These are phyloP conservation scores for Pseudomyrmex sp. DNA, from an alignment of 1,140 invertebrate species.

Conservation along the genomic window DNA sequence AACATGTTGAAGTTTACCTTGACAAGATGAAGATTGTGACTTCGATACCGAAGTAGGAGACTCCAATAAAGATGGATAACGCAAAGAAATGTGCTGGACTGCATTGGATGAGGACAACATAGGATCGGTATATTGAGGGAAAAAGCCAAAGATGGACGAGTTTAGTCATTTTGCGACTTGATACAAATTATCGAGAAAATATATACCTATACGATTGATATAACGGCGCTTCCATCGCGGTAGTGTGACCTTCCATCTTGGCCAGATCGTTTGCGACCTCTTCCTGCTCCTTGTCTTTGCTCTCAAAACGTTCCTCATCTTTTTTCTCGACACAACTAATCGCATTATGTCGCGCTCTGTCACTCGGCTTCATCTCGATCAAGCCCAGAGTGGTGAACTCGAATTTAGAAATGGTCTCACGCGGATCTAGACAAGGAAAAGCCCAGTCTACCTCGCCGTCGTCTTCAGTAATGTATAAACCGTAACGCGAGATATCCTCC, in stretches of 20 bases:
- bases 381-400: slow-evolving; percentile 96
- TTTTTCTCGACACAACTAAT: slow-evolving; percentile 65
- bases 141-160: too few species aligned
- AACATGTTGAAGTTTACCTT: too few species aligned
- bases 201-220: slow-evolving; percentile 91
- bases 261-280: slow-evolving; percentile 85
- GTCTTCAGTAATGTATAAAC: slow-evolving; percentile 97
- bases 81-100: too few species aligned
- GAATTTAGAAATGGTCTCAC: slow-evolving; percentile 96
- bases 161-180: too few species aligned
- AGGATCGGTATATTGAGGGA: too few species aligned
- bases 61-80: too few species aligned
- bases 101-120: too few species aligned
- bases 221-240: slow-evolving; percentile 92
- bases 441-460: slow-evolving; percentile 98
- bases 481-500: slow-evolving; percentile 89
- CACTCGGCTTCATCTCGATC: slow-evolving; percentile 88
- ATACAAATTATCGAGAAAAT: slow-evolving; percentile 16
- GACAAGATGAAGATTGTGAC: too few species aligned
- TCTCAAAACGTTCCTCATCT: slow-evolving; percentile 79
- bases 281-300: slow-evolving; percentile 79
- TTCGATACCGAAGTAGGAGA: too few species aligned
- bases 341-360: slow-evolving; percentile 79
- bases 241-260: slow-evolving; percentile 89
- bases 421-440: slow-evolving; percentile 95